A percentile compares a stretch with the other conserved stretches of the same genome.
Evolutionary conservation across 2,888 invertebrate genomes (phyloP).

Genomic region (Nomada ruficornis): DNA sequence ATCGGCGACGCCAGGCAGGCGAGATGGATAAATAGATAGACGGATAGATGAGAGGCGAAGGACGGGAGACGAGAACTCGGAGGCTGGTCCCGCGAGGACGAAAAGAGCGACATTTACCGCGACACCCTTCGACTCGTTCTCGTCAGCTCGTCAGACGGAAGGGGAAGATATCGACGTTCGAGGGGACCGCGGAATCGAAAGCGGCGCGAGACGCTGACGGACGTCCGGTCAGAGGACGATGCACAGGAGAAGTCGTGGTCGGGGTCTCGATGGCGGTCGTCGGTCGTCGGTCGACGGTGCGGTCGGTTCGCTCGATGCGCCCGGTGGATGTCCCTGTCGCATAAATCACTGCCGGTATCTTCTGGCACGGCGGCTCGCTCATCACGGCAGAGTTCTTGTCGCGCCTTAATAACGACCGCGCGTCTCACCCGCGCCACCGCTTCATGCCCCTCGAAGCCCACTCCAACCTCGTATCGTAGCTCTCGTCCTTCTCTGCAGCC

Average conservation of each 20-base stretch:
- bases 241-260: slow-evolving; percentile 69
- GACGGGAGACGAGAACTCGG: neutral
- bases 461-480: slow-evolving; percentile 46
- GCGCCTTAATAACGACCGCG: slow-evolving; percentile 83
- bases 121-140: neutral
- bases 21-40: slow-evolving; percentile 42
- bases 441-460: slow-evolving; percentile 57
- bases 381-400: slow-evolving; percentile 84
- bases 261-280: slow-evolving; percentile 68
- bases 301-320: slow-evolving; percentile 57
- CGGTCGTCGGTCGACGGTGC: slow-evolving; percentile 28
- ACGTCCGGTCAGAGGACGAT: slow-evolving; percentile 63
- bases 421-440: slow-evolving; percentile 75
- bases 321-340: slow-evolving; percentile 81
- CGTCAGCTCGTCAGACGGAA: slow-evolving; percentile 14
- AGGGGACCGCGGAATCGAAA: neutral
- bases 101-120: too few species aligned
- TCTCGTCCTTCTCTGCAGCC: slow-evolving; percentile 49
- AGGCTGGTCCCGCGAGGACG: too few species aligned
- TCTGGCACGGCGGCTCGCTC: slow-evolving; percentile 82
- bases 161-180: neutral
- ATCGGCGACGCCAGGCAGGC: slow-evolving; percentile 80
- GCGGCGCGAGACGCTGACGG: slow-evolving; percentile 29
- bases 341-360: slow-evolving; percentile 84
- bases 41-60: slow-evolving; percentile 1